These are phyloP conservation scores for Helogale parvula DNA, from an alignment of 2,113 vertebrate species.

Conservation along the genomic window DNA sequence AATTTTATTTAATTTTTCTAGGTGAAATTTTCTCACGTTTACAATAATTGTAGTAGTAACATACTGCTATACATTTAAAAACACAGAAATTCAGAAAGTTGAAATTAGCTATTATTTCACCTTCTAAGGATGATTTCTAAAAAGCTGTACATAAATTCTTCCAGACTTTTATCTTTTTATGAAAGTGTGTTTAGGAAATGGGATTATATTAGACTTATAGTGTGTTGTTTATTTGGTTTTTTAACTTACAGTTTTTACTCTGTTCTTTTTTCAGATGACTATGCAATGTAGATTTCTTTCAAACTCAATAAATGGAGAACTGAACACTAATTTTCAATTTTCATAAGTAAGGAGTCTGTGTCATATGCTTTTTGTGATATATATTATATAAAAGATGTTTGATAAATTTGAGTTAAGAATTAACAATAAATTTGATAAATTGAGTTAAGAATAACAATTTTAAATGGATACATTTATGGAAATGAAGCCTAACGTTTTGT, in stretches of 20 bases:
- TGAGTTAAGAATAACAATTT: neutral
- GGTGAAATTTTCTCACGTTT: neutral
- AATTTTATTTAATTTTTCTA: constrained; percentile 9
- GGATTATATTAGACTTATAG: neutral
- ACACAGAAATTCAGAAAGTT: neutral
- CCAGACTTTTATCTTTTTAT: neutral
- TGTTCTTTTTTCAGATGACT: neutral
- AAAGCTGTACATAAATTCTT: neutral
- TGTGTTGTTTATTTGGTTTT: neutral
- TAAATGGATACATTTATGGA: neutral
- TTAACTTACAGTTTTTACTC: neutral
- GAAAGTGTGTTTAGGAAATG: neutral
- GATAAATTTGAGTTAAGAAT: neutral
- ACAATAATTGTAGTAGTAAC: neutral
- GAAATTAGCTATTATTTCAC: neutral
- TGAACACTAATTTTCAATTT: neutral
- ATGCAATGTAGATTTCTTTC: neutral
- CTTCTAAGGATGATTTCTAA: neutral
- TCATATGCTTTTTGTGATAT: neutral
- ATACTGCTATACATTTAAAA: neutral
- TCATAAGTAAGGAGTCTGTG: neutral
- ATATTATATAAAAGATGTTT: neutral
- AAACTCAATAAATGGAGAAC: neutral
- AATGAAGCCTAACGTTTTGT: neutral
- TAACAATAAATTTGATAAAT: too few species aligned